Conservation (phyloP, 2,888 invertebrate species). For the Agapostemon virescens region DNA sequence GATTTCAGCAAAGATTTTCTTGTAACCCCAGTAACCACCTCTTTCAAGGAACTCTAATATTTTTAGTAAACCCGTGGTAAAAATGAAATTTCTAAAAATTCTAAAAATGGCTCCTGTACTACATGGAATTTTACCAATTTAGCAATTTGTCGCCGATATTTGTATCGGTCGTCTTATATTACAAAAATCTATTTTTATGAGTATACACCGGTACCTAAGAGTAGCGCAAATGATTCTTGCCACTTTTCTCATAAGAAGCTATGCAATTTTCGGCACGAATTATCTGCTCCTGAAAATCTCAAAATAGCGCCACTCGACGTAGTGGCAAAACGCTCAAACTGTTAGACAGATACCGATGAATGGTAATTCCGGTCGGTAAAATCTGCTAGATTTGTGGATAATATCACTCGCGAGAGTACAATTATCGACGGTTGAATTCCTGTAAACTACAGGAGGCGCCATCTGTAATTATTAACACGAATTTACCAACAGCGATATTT, state of each 20-base stretch:
- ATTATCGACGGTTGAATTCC: too few relatives aligned
- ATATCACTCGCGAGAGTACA: too few relatives aligned
- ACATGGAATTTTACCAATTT: not conserved
- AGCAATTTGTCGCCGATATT: not conserved
- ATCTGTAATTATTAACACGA: too few relatives aligned
- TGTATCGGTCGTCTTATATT: not conserved
- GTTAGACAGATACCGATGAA: not conserved
- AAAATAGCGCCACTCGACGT: not conserved
- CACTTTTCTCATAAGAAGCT: not conserved
- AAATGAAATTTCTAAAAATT: too few relatives aligned
- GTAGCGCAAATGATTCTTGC: not conserved
- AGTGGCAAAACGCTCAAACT: not conserved
- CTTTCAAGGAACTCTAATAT: too few relatives aligned
- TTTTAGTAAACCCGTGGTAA: too few relatives aligned
- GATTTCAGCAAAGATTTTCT: too few relatives aligned
- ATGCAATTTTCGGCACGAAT: not conserved
- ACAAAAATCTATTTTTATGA: not conserved
- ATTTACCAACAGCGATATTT: too few relatives aligned
- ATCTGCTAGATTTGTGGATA: too few relatives aligned
- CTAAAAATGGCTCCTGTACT: not conserved
- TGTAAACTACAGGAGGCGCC: too few relatives aligned
- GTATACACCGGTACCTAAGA: not conserved
- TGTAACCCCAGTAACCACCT: too few relatives aligned
- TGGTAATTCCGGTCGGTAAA: too few relatives aligned
- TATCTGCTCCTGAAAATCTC: not conserved